Base-by-base conservation (phyloP, 2,797 vertebrate genomes). In the Yasuhikotakia modesta region DNA sequence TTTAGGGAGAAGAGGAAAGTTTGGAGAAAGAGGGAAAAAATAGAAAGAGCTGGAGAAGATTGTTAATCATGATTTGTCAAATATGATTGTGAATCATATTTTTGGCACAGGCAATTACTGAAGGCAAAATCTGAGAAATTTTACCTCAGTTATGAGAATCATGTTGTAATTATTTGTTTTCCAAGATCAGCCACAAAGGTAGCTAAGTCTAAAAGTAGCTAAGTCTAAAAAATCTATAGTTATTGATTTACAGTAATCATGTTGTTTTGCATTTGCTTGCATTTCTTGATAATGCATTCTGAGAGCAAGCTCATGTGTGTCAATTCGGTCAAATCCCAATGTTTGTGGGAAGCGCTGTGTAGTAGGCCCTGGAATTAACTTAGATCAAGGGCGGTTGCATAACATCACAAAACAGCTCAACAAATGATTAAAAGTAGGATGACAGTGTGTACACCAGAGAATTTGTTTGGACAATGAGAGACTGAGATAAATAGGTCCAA, bases 371-470 rank as follows among this genome's bases (percentile, higher is more conserved):
- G 61, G 81, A 82, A 79, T 82, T 82, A 79, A 79, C 72, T 71
- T 76, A 60, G 77, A 82, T 82, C 76, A 71, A 71, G 76, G 76
- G 66, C 81, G 53, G 70, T 82, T 79, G 67, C 77, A 68, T 82
- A 82, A 82, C 61, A 10, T 32, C 17, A 66, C 70, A 78, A 71
- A 70, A 66, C 76, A 67, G 76, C 60, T 76, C 76, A 24, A 43
- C 67, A 73, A 79, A 70, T 70, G 61, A 77, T 63, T 70, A 77
- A 64, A 78, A 78, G 58, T 71, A 43, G 58, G 60, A 32, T 12
- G 60, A 30, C 76, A 43, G 63, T 73, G 72, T 50, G 63, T 72
- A 43, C 22, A 5, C 46, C 48, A 50, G 46, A 22, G 7, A 61
- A 24, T 35, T 17, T 46, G 75, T 78, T 17, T 46, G 32, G 46